A percentile compares a stretch with the other conserved stretches of the same genome.
These are phyloP conservation scores for Sesamia nonagrioides DNA, from an alignment of 1,140 invertebrate species.

Conservation along the genomic window DNA sequence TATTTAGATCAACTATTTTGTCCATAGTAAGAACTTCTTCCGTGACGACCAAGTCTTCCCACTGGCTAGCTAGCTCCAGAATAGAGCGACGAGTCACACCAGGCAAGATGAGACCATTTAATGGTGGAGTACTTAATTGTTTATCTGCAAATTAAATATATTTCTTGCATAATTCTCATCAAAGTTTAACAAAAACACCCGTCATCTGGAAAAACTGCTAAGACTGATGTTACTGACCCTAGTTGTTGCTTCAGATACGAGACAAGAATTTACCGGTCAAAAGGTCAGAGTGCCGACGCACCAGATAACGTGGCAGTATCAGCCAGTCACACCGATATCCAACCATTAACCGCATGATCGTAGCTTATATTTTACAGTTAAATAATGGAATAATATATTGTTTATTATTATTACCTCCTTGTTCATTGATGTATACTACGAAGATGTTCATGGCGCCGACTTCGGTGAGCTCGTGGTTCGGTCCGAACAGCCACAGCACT, in stretches of 20 bases:
- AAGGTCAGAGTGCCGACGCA: constrained; percentile 66
- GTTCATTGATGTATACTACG: constrained; percentile 94
- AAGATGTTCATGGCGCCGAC: constrained; percentile 99
- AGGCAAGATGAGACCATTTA: constrained; percentile 97
- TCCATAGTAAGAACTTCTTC: constrained; percentile 96
- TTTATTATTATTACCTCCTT: constrained; percentile 92
- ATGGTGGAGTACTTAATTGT: constrained; percentile 97
- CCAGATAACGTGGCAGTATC: constrained; percentile 73
- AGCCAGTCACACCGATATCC: constrained; percentile 61
- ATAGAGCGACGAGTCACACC: constrained; percentile 97
- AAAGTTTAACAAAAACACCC: constrained; percentile 2
- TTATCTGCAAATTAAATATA: constrained; percentile 89
- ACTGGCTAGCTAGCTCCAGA: constrained; percentile 93
- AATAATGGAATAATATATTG: not conserved
- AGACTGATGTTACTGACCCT: constrained; percentile 74
- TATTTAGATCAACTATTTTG: constrained; percentile 92
- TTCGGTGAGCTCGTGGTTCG: constrained; percentile 98
- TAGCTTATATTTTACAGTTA: constrained; percentile 34
- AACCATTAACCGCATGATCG: constrained; percentile 53
- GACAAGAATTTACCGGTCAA: constrained; percentile 78
- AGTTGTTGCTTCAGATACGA: constrained; percentile 79
- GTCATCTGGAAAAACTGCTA: constrained; percentile 55
- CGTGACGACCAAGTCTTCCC: constrained; percentile 95
- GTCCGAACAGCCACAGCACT: constrained; percentile 98
- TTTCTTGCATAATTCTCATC: constrained; percentile 39